Evolutionary conservation across 1,140 invertebrate genomes (phyloP).

Genomic region (Plectrocnemia conspersa): DNA sequence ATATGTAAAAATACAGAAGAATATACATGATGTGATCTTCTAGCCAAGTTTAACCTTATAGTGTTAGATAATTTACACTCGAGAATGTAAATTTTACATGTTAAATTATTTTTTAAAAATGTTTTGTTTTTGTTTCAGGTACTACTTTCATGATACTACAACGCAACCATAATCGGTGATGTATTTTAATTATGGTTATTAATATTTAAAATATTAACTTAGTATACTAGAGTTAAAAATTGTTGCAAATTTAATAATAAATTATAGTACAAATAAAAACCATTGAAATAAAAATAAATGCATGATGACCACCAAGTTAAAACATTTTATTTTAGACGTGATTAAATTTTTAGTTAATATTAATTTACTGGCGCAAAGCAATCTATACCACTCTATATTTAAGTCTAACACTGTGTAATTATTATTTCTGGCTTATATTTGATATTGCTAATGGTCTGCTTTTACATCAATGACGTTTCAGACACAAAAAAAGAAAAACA

Average conservation of each 20-base stretch:
- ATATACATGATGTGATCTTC: no score
- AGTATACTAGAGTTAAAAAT: not conserved
- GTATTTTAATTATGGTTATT: not conserved
- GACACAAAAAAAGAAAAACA: not conserved
- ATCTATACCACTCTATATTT: not conserved
- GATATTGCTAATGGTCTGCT: no score
- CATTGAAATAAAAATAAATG: not conserved
- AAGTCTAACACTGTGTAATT: not conserved
- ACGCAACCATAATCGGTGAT: no score
- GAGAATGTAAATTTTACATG: not conserved
- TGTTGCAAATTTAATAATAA: not conserved
- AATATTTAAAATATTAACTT: not conserved
- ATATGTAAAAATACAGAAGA: no score
- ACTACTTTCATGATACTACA: no score
- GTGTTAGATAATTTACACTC: not conserved
- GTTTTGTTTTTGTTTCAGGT: no score
- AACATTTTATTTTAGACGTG: not conserved
- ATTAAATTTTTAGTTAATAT: not conserved
- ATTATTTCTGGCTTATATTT: not conserved
- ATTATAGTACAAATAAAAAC: not conserved
- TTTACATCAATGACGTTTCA: no score
- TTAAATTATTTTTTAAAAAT: not conserved
- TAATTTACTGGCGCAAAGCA: not conserved
- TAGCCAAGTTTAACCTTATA: no score
- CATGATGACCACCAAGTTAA: not conserved